A percentile compares a stretch with the other conserved stretches of the same genome.
These are phyloP conservation scores for Ctena decussata DNA, from an alignment of 2,888 invertebrate species.

Conservation along the genomic window DNA sequence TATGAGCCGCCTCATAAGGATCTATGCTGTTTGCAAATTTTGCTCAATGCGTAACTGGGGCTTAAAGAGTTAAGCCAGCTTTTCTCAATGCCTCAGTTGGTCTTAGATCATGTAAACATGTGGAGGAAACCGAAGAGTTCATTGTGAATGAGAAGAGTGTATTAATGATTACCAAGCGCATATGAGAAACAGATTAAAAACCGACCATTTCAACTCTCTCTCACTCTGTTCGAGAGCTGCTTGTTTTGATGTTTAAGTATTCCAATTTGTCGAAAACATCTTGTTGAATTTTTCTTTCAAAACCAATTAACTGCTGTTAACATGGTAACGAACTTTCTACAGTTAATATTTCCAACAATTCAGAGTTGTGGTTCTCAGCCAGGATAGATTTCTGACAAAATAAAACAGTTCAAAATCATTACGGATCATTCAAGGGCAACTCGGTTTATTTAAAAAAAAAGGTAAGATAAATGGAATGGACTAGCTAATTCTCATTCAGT, in stretches of 20 bases:
- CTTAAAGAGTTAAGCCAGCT: no score
- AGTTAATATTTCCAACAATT: neutral
- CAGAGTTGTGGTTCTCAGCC: neutral
- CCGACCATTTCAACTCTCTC: neutral
- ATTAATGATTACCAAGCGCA: no score
- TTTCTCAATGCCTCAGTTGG: no score
- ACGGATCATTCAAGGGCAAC: neutral
- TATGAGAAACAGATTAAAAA: neutral
- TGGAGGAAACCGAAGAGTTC: no score
- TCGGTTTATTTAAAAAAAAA: no score
- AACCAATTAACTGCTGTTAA: conserved; percentile 9
- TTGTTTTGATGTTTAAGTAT: conserved; percentile 3
- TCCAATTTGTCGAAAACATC: conserved; percentile 12
- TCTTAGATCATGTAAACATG: no score
- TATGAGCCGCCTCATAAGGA: no score
- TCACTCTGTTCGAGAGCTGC: neutral
- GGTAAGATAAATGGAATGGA: no score
- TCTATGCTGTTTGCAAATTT: no score
- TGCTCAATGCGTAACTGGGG: no score
- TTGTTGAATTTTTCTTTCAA: conserved; percentile 10
- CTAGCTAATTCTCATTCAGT: no score
- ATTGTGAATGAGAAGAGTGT: no score
- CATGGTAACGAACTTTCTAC: neutral
- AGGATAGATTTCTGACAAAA: neutral
- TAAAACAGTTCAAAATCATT: neutral